Evolutionary conservation across 2,113 vertebrate species (phyloP), one percentile per base, ranked within the genome.

Genomic region (Hippocampus abdominalis): DNA sequence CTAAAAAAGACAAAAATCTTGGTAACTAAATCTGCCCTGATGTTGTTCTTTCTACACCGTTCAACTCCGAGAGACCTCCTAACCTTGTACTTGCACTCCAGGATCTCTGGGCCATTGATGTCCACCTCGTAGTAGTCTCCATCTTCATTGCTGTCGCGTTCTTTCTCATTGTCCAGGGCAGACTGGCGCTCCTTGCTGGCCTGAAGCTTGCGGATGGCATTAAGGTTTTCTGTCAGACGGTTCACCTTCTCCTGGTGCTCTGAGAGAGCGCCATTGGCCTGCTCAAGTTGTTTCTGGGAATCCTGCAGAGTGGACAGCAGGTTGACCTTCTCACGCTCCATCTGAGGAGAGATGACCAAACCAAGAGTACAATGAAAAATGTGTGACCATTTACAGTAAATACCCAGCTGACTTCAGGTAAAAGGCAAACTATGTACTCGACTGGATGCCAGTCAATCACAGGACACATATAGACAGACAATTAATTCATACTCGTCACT

Each of bases 61-160:
- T 13, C 3, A 13, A 13, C 4, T 9, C 59, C 12, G 10, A 5
- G 61, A 15, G 16, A 2, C 0, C 1, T 36, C 0, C 1, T 36
- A 70, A 91, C 90, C 90, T 97, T 96, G 87, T 99, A 99, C 85
- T 98, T 98, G 92, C 97, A 99, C 84, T 97, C 96, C 80, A 99
- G 86, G 76, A 99, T 98, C 88, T 99, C 97, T 0, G 96, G 97
- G 10, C 96, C 97, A 0, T 98, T 94, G 88, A 98, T 98, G 84
- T 99, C 97, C 73, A 99, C 95, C 77, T 99, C 97, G 0, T 99
- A 99, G 88, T 98, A 98, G 83, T 98, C 97, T 1, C 94, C 96
- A 46, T 98, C 97, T 70, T 99, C 97, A 0, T 95, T 93, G 86
- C 97, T 98, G 64, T 98, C 96, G 0, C 94, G 93, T 39, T 99